Base-by-base conservation (phyloP, 1,140 invertebrate species). In the Tetragnatha versicolor region DNA sequence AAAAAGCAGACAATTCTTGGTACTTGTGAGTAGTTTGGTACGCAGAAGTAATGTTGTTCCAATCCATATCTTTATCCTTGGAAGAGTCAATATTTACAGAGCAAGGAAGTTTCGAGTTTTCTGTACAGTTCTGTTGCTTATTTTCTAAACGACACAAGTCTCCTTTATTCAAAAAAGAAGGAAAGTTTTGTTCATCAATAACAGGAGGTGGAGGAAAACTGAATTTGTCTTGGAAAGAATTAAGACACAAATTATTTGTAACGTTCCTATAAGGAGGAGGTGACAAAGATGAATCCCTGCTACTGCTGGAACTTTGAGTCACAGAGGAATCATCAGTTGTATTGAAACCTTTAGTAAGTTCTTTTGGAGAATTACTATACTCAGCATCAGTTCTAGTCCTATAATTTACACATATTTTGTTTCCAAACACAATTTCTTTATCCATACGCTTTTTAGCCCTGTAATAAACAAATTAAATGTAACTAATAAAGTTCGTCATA, bases 381-480 rank as follows among this genome's bases (percentile, higher is more conserved):
- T 79, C 37, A 35, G 53, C 27, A 63, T 83, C 82, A 69, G 7
- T 31, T 29, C 29, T 37, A n/a, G 10, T 27, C 17, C 42, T 25
- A 47, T 65, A 77, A 31, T 82, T 87, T 58, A 89, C 89, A 37
- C 87, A 87, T 66, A 95, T 94, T 87, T 91, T 91, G 37, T 89
- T 89, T 33, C 93, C 92, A 88, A 90, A 93, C 51, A 95, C 92
- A 87, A 93, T 90, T 85, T 93, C 92, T 79, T 92, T 93, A 84
- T 94, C 91, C 90, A 95, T 93, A 84, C 93, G 91, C 84, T 93
- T 93, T 83, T 92, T 88, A 81, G 93, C 93, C 85, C 93, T 94
- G 82, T n/a, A 60, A 60, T 7, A 14, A 49, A 75, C 14, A 58
- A 31, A 58, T 14, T 58, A 58, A 3, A 58, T 31, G 33, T 29